phyloP scores from a whole-genome alignment of 2,797 vertebrate species.

The Sebastes kiyomatsui region DNA sequence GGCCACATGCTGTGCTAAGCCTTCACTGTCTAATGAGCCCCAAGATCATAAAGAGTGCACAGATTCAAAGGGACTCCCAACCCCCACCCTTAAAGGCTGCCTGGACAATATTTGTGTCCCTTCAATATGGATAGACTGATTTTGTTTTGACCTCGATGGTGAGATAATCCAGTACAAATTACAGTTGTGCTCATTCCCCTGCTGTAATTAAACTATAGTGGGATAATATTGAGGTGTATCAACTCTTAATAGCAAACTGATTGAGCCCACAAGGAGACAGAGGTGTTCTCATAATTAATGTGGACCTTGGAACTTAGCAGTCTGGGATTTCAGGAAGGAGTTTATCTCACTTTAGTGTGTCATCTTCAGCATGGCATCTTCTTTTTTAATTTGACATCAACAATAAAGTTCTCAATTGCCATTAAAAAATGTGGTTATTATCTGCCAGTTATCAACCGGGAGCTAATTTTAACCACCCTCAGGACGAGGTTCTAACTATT shows the following conservation, averaged over 20 bases:
- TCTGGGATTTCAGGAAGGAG: slow-evolving; percentile 8
- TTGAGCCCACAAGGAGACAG: slow-evolving; percentile 21
- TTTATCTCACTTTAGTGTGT: slow-evolving; percentile 15
- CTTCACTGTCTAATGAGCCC: slow-evolving; percentile 62
- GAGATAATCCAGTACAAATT: slow-evolving; percentile 4
- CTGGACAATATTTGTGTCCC: slow-evolving; percentile 3
- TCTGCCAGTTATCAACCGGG: slow-evolving; percentile 3
- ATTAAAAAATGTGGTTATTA: slow-evolving; percentile 22
- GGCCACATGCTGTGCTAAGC: slow-evolving; percentile 65
- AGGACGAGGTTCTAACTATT: slow-evolving; percentile 8
- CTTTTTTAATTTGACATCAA: slow-evolving; percentile 39
- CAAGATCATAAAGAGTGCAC: slow-evolving; percentile 54
- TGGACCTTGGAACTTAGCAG: slow-evolving; percentile 31
- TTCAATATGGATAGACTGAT: not conserved
- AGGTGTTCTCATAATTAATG: slow-evolving; percentile 53
- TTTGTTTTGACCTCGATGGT: slow-evolving; percentile 24
- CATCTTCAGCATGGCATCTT: slow-evolving; percentile 7
- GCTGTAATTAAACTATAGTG: slow-evolving; percentile 20
- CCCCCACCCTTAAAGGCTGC: slow-evolving; percentile 11
- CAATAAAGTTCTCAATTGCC: slow-evolving; percentile 1
- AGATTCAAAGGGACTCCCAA: slow-evolving; percentile 39
- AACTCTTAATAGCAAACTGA: slow-evolving; percentile 22
- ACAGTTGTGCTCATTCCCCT: not conserved
- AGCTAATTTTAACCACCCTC: slow-evolving; percentile 39
- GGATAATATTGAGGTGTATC: not conserved